Percentiles rank a stretch among this genome's conserved stretches.
Evolutionary conservation across 2,888 invertebrate species (phyloP).

Genomic region (Machimus atricapillus): DNA sequence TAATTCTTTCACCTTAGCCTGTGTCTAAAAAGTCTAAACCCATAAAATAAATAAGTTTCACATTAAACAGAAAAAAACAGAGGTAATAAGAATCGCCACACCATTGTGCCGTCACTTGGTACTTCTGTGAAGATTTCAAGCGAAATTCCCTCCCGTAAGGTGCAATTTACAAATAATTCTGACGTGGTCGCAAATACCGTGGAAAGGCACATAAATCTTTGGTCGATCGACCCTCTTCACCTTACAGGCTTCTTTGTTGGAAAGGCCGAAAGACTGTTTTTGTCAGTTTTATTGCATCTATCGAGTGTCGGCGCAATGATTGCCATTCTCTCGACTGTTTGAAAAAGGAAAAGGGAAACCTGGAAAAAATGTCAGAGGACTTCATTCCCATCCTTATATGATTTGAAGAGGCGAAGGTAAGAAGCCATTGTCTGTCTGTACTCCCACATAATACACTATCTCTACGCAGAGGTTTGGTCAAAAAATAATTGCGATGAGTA

Average conservation of each 20-base stretch:
- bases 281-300: conserved; percentile 39
- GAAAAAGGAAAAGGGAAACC: not conserved
- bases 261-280: conserved; percentile 10
- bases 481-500: not conserved
- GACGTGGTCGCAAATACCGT: conserved; percentile 22
- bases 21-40: not conserved
- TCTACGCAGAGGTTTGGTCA: not conserved
- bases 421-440: not conserved
- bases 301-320: conserved; percentile 23
- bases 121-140: not conserved
- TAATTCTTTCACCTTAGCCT: not conserved
- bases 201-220: conserved; percentile 20
- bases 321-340: not conserved
- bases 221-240: not conserved
- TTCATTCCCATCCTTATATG: not conserved
- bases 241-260: conserved; percentile 8
- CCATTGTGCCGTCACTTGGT: not conserved
- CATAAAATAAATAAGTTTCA: not conserved
- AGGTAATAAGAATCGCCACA: not conserved
- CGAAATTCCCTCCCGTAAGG: not conserved
- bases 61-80: not conserved
- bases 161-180: conserved; percentile 30
- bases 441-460: not conserved
- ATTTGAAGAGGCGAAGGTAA: not conserved
- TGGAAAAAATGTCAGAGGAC: not conserved